Conservation (phyloP, 2,888 invertebrate species). For the Bedellia somnulentella region DNA sequence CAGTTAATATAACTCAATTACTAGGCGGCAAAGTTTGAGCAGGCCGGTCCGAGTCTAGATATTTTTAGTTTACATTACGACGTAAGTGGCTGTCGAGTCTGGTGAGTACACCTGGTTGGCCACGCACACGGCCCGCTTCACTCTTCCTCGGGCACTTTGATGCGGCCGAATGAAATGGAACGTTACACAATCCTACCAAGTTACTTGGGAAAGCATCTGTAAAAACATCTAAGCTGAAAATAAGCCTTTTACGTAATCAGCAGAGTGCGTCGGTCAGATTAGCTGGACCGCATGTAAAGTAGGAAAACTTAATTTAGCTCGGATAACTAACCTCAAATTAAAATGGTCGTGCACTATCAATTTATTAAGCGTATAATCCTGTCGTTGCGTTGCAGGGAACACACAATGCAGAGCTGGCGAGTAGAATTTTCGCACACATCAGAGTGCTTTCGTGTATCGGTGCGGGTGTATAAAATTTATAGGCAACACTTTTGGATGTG, state of each 20-base stretch:
- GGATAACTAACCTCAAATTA: constrained; percentile 25
- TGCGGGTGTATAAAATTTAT: constrained; percentile 56
- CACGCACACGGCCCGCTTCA: constrained; percentile 41
- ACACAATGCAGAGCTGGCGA: constrained; percentile 9
- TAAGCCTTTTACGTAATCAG: too few relatives aligned
- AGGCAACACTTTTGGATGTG: constrained; percentile 55
- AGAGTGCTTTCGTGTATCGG: constrained; percentile 28
- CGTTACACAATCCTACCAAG: too few relatives aligned
- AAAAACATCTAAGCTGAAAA: too few relatives aligned
- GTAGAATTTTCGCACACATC: constrained; percentile 34
- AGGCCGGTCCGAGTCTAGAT: constrained; percentile 13
- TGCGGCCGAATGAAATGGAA: constrained; percentile 47
- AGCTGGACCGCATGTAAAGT: too few relatives aligned
- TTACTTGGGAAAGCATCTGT: too few relatives aligned
- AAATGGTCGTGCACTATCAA: constrained; percentile 24
- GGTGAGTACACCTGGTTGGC: constrained; percentile 40
- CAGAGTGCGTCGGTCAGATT: constrained; percentile 4
- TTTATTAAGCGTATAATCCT: constrained; percentile 38
- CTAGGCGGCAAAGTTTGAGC: constrained; percentile 2
- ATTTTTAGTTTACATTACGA: constrained; percentile 40
- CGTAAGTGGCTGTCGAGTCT: constrained; percentile 29
- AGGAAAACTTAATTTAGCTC: constrained; percentile 6
- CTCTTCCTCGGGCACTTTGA: constrained; percentile 46
- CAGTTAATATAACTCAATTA: constrained; percentile 12
- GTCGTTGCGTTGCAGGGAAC: constrained; percentile 5